Conservation (phyloP, 2,113 vertebrate genomes). For the Xerus inauris region DNA sequence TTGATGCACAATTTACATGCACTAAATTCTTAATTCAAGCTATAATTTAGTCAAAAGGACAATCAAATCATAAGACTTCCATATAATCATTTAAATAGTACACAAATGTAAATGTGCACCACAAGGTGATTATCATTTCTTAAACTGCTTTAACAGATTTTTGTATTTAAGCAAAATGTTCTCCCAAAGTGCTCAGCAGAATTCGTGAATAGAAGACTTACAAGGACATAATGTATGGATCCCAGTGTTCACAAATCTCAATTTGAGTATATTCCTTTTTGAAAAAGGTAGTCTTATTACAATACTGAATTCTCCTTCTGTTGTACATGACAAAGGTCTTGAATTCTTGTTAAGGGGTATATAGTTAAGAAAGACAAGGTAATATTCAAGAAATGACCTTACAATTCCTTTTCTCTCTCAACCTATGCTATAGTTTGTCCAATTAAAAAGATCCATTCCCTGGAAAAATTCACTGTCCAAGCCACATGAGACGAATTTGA, state of each 20-base stretch:
- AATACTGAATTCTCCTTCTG: neutral
- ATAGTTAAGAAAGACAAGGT: neutral
- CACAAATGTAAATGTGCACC: neutral
- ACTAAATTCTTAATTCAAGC: constrained; percentile 23
- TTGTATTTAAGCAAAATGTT: neutral
- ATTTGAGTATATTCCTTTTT: neutral
- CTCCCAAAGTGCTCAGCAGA: neutral
- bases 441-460: neutral
- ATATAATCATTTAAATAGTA: neutral
- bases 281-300: neutral
- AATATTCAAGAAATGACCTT: neutral
- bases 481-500: neutral
- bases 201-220: neutral
- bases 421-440: neutral
- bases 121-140: neutral
- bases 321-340: neutral
- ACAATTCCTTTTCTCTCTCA: neutral
- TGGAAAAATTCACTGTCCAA: constrained; percentile 24
- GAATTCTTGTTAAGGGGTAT: neutral
- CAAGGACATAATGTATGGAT: neutral
- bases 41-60: constrained; percentile 20
- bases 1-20: neutral
- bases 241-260: neutral
- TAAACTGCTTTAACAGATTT: neutral
- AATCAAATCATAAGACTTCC: neutral